Base-by-base conservation (phyloP, 2,888 invertebrate genomes). In the Laothoe populi region DNA sequence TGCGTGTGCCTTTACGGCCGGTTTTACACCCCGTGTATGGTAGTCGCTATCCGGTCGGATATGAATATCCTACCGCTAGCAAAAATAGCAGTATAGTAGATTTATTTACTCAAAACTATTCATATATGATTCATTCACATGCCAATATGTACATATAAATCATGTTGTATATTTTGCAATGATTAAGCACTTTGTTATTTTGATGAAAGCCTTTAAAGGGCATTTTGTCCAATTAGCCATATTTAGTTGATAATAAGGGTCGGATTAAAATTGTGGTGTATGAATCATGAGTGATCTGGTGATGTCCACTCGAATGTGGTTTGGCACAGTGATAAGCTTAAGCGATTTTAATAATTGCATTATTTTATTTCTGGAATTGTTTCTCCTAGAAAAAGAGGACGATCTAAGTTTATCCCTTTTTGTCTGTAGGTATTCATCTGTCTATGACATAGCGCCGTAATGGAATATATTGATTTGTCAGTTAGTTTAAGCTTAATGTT, bases 181-280 rank as follows among this genome's bases (percentile, higher is more conserved):
- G 53, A 53, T 35, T 53, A 53, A 53, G 53, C 53, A 31, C 71
- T 66, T 69, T 67, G 70, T 71, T 70, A 78, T 76, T 75, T 75
- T 79, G 75, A 80, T 75, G 77, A 74, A 69, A 64, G 48, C 87
- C 77, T 75, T 84, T 75, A 77, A 80, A 73, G 86, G 86, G 71
- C 78, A 86, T 88, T 87, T 86, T 66, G 65, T 80, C 88, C 90
- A 90, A 90, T 90, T 89, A 90, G 81, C 70, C 63, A 63, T 69
- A 64, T 73, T 74, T 70, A 69, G 72, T 64, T 63, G 63, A 66
- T 65, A 64, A 70, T 70, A 67, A 70, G 62, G 62, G 35, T 38
- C 72, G 72, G 73, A 78, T 78, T 80, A 79, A 78, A 65, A 71
- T 72, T 72, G 70, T 61, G 63, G 66, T 70, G 66, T 73, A 68